Evolutionary conservation across 2,797 vertebrate species (phyloP).

Genomic region (Enteromius radiatus): DNA sequence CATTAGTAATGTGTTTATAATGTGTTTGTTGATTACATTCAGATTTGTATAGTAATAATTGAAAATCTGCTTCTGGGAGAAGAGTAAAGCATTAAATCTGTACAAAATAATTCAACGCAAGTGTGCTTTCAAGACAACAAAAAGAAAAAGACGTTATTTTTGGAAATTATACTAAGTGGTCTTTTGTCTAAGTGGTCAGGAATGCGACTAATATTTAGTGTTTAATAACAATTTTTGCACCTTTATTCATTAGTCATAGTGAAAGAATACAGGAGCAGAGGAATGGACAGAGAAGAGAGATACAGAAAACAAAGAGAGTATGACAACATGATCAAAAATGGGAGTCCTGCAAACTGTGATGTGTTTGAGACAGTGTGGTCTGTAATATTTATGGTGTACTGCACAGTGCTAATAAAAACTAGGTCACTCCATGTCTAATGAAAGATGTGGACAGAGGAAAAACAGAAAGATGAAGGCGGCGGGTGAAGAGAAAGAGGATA

Average conservation of each 20-base stretch:
- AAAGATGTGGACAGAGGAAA: conserved; percentile 25
- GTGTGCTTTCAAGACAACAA: background rate
- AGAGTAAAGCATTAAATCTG: background rate
- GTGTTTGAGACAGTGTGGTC: background rate
- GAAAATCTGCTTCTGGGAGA: background rate
- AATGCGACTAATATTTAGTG: conserved; percentile 22
- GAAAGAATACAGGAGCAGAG: conserved; percentile 23
- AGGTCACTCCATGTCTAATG: conserved; percentile 36
- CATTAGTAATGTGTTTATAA: background rate
- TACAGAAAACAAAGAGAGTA: background rate
- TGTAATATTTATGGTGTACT: conserved; percentile 15
- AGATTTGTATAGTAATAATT: background rate
- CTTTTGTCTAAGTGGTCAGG: background rate
- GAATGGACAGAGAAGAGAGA: background rate
- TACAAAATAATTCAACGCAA: background rate
- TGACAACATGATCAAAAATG: conserved; percentile 1
- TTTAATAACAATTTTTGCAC: conserved; percentile 37
- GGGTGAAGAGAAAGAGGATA: conserved; percentile 12
- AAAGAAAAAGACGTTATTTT: background rate
- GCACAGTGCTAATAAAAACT: conserved; percentile 28
- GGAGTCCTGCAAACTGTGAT: background rate
- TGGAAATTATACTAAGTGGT: conserved; percentile 10
- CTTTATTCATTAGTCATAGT: conserved; percentile 45
- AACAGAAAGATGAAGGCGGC: conserved; percentile 22
- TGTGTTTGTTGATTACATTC: background rate